phyloP scores from a whole-genome alignment of 2,888 invertebrate genomes.

The Ichneumoninae sp. region DNA sequence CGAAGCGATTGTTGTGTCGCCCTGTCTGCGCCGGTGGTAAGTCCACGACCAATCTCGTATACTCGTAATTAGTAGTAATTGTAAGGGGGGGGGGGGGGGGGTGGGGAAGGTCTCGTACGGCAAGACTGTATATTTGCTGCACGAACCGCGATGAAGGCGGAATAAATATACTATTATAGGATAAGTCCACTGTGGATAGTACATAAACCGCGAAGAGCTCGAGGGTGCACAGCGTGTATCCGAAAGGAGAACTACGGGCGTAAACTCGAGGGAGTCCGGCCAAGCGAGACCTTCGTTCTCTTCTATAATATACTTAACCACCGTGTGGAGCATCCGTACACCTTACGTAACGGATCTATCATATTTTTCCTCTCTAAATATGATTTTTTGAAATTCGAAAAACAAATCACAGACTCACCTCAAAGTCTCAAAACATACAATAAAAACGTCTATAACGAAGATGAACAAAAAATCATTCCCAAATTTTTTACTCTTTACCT shows the following conservation, averaged over 20 bases:
- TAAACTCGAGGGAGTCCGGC: constrained; percentile 45
- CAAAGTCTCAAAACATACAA: too few species aligned
- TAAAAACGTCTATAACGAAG: too few species aligned
- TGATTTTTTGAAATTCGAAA: background rate
- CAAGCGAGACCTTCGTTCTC: constrained; percentile 50
- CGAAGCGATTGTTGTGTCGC: background rate
- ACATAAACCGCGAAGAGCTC: constrained; percentile 20
- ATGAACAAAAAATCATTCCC: too few species aligned
- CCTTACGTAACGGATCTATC: background rate
- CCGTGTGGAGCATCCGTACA: constrained; percentile 4
- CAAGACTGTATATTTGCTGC: constrained; percentile 34
- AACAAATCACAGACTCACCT: background rate
- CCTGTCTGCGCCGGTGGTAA: background rate
- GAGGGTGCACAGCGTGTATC: constrained; percentile 8
- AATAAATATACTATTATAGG: constrained; percentile 51
- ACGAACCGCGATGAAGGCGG: constrained; percentile 48
- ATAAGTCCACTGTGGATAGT: constrained; percentile 8
- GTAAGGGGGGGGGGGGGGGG: background rate
- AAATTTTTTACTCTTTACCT: too few species aligned
- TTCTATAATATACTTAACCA: constrained; percentile 21
- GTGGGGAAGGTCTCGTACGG: constrained; percentile 21
- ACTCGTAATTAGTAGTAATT: constrained; percentile 56
- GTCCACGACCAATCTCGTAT: constrained; percentile 42
- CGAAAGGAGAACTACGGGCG: constrained; percentile 14
- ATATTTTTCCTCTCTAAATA: constrained; percentile 2